Evolutionary conservation across 2,888 invertebrate species (phyloP), one percentile per base, ranked within the genome.

Genomic region (Lissocephala sabroskyi): DNA sequence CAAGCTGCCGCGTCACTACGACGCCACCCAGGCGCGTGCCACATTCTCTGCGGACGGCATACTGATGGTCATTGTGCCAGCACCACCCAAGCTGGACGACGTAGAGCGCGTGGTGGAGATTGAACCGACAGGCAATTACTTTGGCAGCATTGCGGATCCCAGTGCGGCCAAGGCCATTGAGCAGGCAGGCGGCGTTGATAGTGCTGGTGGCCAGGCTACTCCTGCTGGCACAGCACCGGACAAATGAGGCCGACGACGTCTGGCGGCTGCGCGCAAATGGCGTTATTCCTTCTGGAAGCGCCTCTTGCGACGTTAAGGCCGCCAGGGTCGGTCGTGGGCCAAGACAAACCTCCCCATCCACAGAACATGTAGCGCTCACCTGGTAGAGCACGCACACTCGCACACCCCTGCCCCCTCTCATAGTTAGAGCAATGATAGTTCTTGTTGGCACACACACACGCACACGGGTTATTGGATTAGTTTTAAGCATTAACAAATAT

Each of bases 1-100:
- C 49, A 79, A 79, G 63, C 63, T 82, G 56, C 82, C 82, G 1
- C 63, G 82, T 3, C 79, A 79, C 54, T 82, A 82, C 18, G 81
- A 82, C 58, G 79, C 81, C 36, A 77, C 81, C 7, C 66, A 56
- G 54, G 82, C 83, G 9, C 63, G 65, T 45, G 80, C 83, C 19
- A 79, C 78, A 2, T 65, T 81, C 41, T 82, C 83, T 29, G 79
- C 77, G 11, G 82, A 82, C 46, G 83, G 82, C 43, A 80, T 82
- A 52, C 62, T 82, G n/a, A 74, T 79, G 53, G 73, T 82, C 11
- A 76, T 66, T 58, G 82, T 83, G 56, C 79, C 83, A 53, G 77
- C 81, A 50, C 83, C 83, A 43, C 79, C 81, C 26, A 61, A 74
- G 32, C 56, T 80, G 50, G 82, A 83, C 49, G 71, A 82, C 50